phyloP scores from a whole-genome alignment of 2,113 vertebrate genomes.

The Cromileptes altivelis region DNA sequence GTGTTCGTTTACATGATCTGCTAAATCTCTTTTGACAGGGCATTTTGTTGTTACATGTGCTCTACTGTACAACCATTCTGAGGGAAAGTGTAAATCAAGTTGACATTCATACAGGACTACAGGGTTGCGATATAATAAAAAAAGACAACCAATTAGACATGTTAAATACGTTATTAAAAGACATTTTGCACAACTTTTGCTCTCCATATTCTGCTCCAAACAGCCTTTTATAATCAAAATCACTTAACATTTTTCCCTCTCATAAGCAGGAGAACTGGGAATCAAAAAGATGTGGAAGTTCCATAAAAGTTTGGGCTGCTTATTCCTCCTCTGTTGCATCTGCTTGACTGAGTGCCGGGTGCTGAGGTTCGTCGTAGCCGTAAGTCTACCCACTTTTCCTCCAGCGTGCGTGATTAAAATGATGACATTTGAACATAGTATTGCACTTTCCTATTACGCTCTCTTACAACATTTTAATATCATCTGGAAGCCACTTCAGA shows the following conservation, averaged over 20 bases:
- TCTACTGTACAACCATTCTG: background rate
- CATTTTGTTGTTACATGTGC: background rate
- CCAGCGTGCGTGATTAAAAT: background rate
- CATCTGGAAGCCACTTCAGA: conserved; percentile 40
- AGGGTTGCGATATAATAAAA: background rate
- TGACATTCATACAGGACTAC: background rate
- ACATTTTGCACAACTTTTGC: too few species aligned
- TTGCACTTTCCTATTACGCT: background rate
- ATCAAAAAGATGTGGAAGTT: conserved; percentile 59
- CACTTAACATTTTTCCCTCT: background rate
- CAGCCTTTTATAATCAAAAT: background rate
- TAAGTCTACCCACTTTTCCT: conserved; percentile 53
- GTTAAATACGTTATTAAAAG: too few species aligned
- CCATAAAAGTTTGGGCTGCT: conserved; percentile 45
- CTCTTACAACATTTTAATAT: conserved; percentile 5
- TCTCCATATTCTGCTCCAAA: background rate
- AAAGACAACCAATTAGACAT: background rate
- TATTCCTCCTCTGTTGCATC: conserved; percentile 58
- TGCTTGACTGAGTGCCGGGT: conserved; percentile 57
- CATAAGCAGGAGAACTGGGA: conserved; percentile 12
- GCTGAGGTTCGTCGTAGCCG: conserved; percentile 79
- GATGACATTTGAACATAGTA: background rate
- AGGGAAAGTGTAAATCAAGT: background rate
- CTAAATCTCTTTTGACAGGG: background rate
- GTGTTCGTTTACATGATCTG: background rate